Evolutionary conservation across 2,113 vertebrate genomes (phyloP), one percentile per base, ranked within the genome.

Genomic region (Crypturellus undulatus): DNA sequence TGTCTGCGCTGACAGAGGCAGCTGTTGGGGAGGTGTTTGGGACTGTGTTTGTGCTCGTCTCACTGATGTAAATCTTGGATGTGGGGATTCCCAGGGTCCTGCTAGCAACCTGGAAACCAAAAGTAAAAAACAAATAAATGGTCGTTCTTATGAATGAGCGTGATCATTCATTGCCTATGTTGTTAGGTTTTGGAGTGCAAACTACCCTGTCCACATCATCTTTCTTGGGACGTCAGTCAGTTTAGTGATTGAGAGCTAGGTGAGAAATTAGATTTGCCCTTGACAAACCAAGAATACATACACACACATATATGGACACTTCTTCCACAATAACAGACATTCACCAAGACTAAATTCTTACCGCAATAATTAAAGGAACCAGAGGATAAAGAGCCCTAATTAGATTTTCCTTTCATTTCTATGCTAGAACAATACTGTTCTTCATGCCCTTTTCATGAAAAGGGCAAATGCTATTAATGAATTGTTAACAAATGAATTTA

Each of bases 31-130:
- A 99, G 18, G 99, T 97, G 65, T 99, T 99, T 60, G 99, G 98
- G 19, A 99, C 99, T 0, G 99, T 99, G 92, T 97, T 99, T n/a
- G 99, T 99, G 97, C 99, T 99, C 4, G 99, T 99, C 97, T 99
- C 99, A 8, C 98, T 98, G 97, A 99, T 99, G 93, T 98, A 96
- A 77, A 99, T 99, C 97, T 98, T 98, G 71, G 98, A 98, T 43
- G 78, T 97, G 43, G 99, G 97, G 40, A 99, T 97, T 52, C 98
- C 98, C 91, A 99, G 97, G 52, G 97, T 96, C 67, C 93, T 98
- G 97, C 99, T 99, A 92, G 99, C 99, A 71, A 99, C 98, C 99
- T 99, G 97, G 8, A 75, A 54, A 97, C 72, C 51, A 71, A 97
- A 65, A 76, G 28, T 24, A 65, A 91, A 75, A 28, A 69, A 8